Conservation (phyloP, 2,113 vertebrate species). For the Psittacula cyanocephala region DNA sequence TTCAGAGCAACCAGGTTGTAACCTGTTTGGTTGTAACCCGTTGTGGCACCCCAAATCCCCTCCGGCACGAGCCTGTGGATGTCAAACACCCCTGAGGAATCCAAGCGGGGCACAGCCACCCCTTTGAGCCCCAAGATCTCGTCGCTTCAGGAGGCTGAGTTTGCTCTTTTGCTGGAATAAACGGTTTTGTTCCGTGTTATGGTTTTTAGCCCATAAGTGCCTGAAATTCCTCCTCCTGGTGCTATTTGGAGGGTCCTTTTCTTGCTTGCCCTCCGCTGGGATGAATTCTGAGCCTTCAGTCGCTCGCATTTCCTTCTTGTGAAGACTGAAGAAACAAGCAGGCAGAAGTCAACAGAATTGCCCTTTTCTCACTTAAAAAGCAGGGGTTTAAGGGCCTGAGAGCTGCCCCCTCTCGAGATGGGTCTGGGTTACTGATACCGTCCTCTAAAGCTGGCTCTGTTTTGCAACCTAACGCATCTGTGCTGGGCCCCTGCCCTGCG, state of each 20-base stretch:
- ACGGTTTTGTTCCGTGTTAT: neutral
- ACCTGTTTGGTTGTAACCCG: too few species aligned
- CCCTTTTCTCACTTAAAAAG: neutral
- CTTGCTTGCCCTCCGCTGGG: neutral
- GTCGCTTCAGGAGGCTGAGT: too few species aligned
- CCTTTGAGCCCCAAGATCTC: neutral
- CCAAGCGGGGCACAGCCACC: accelerated
- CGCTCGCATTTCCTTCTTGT: accelerated
- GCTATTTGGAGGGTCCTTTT: neutral
- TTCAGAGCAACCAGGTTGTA: neutral
- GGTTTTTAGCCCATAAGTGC: neutral
- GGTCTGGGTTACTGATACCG: neutral
- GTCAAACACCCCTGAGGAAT: neutral
- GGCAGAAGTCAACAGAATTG: neutral
- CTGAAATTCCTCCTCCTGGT: too few species aligned
- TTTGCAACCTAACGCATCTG: neutral
- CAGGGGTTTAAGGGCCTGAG: neutral
- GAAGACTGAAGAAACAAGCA: neutral
- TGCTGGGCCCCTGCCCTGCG: neutral
- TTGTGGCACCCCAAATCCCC: neutral
- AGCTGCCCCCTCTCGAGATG: neutral
- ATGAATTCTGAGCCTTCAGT: neutral
- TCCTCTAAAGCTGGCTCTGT: neutral
- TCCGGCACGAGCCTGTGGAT: neutral
- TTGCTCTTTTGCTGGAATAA: too few species aligned